Evolutionary conservation across 2,888 invertebrate species (phyloP).

Genomic region (Mythimna loreyi): DNA sequence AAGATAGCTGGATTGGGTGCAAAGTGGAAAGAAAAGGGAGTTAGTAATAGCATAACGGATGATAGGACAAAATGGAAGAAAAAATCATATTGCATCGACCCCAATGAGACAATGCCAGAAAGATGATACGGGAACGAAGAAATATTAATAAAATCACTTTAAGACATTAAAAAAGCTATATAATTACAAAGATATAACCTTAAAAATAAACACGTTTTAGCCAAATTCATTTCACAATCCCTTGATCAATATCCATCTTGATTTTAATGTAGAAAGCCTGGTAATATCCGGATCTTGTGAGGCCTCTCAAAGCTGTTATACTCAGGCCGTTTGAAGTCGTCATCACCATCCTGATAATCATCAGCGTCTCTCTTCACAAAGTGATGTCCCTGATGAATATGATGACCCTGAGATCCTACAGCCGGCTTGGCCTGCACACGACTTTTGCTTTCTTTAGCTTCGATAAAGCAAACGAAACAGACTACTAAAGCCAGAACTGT

Average conservation of each 20-base stretch:
- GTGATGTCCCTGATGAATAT: slow-evolving; percentile 61
- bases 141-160: not conserved
- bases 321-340: slow-evolving; percentile 59
- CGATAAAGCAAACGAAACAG: slow-evolving; percentile 66
- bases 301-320: slow-evolving; percentile 72
- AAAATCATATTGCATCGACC: no score
- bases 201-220: not conserved
- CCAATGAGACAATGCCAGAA: no score
- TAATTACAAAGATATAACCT: slow-evolving; percentile 25
- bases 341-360: slow-evolving; percentile 70
- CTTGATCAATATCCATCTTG: slow-evolving; percentile 9
- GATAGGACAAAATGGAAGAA: no score
- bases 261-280: slow-evolving; percentile 78
- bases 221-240: slow-evolving; percentile 46
- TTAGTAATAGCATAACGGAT: no score
- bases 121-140: no score
- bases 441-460: slow-evolving; percentile 50
- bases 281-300: slow-evolving; percentile 79
- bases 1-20: no score
- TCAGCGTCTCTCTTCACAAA: slow-evolving; percentile 78
- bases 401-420: slow-evolving; percentile 6
- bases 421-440: slow-evolving; percentile 29
- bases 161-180: slow-evolving; percentile 27
- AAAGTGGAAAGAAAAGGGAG: no score
- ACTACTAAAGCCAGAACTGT: slow-evolving; percentile 70